Evolutionary conservation across 1,140 invertebrate genomes (phyloP).

Genomic region (Leptinotarsa lineolata): DNA sequence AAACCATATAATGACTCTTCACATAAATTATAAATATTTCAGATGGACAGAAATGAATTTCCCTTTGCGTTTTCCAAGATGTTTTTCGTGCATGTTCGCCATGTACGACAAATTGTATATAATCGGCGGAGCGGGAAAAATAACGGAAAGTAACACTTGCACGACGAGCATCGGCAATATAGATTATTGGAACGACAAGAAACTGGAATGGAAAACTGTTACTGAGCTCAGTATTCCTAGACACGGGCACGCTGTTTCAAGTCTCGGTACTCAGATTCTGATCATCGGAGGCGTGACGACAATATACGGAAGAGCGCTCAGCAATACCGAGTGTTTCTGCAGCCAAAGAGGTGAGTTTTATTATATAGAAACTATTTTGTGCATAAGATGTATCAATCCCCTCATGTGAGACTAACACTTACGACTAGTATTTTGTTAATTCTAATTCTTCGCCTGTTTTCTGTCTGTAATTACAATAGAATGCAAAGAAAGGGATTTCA

Average conservation of each 20-base stretch:
- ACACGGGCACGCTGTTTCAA: constrained; percentile 65
- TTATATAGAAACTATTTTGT: too few species aligned
- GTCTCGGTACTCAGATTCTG: constrained; percentile 64
- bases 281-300: constrained; percentile 67
- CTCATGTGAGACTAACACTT: too few species aligned
- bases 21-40: constrained; percentile 9
- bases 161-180: constrained; percentile 62
- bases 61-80: constrained; percentile 56
- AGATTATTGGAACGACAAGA: constrained; percentile 63
- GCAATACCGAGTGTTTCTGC: constrained; percentile 65
- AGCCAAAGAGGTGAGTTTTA: constrained; percentile 56
- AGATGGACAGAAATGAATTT: constrained; percentile 63
- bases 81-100: constrained; percentile 62
- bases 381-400: too few species aligned
- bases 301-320: constrained; percentile 63
- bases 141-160: constrained; percentile 58
- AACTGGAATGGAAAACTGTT: constrained; percentile 59
- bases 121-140: constrained; percentile 63
- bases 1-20: too few species aligned
- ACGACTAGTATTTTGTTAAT: too few species aligned
- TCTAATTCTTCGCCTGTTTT: too few species aligned
- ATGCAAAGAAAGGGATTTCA: too few species aligned
- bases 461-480: too few species aligned
- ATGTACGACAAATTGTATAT: constrained; percentile 64
- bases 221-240: constrained; percentile 64